These are phyloP conservation scores for Odocoileus virginianus DNA, from an alignment of 2,113 vertebrate genomes.

Conservation along the genomic window DNA sequence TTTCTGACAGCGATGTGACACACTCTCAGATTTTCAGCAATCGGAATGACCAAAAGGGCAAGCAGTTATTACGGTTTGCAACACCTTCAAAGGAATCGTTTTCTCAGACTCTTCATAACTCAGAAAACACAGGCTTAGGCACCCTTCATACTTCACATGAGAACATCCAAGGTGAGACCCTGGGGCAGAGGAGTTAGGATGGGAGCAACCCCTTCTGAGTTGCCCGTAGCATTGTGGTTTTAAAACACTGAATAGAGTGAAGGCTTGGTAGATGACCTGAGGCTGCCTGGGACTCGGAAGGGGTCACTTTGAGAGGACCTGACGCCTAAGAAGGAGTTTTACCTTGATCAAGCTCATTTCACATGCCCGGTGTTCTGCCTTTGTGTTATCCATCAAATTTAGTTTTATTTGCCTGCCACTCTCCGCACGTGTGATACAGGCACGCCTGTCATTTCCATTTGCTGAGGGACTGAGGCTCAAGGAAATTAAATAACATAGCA, in stretches of 20 bases:
- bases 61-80: background rate
- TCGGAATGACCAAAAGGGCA: background rate
- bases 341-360: background rate
- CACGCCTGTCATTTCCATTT: background rate
- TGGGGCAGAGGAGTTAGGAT: background rate
- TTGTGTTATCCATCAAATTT: background rate
- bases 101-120: background rate
- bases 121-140: background rate
- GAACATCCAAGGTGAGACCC: slow-evolving; percentile 38
- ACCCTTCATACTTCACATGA: background rate
- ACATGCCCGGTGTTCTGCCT: background rate
- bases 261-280: background rate
- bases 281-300: too few relatives aligned
- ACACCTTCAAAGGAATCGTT: background rate
- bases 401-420: background rate
- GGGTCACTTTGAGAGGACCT: background rate
- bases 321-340: background rate
- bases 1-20: background rate
- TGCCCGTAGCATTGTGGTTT: background rate
- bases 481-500: background rate
- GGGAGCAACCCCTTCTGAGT: background rate
- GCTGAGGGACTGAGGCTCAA: background rate
- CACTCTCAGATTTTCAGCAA: background rate
- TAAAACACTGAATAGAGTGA: background rate
- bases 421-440: background rate